Conservation (phyloP, 2,797 vertebrate genomes). For the Gambusia yucatana region DNA sequence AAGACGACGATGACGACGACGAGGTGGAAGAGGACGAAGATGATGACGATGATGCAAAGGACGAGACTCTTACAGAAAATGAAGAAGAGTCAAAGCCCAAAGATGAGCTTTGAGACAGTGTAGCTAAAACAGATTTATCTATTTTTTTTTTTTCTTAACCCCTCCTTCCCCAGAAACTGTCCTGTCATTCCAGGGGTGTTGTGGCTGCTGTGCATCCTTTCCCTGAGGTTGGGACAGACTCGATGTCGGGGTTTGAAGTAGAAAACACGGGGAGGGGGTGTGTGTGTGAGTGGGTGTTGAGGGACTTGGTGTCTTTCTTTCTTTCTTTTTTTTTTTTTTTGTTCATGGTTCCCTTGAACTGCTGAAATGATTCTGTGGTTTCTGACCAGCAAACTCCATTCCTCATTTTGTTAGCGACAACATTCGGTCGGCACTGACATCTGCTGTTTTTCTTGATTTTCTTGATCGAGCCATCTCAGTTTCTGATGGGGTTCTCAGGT, state of each 20-base stretch:
- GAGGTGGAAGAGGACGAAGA: conserved; percentile 23
- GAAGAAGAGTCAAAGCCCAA: conserved; percentile 65
- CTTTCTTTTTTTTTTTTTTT: conserved; percentile 60
- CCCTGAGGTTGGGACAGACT: conserved; percentile 66
- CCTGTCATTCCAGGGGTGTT: conserved; percentile 65
- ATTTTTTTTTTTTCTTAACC: not conserved
- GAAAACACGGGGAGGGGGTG: conserved; percentile 32
- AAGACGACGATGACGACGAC: not conserved
- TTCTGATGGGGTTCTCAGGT: conserved; percentile 26
- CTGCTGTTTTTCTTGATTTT: conserved; percentile 23
- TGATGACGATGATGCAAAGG: conserved; percentile 51
- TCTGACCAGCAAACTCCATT: conserved; percentile 35
- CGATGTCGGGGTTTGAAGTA: conserved; percentile 48
- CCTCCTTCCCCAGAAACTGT: conserved; percentile 58
- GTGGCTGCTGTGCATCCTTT: conserved; percentile 82
- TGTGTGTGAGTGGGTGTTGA: conserved; percentile 31
- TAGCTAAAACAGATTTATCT: conserved; percentile 23
- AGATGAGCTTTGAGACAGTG: conserved; percentile 80
- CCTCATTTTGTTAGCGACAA: conserved; percentile 41
- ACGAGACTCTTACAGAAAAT: conserved; percentile 55
- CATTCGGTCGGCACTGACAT: conserved; percentile 33
- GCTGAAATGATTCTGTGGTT: conserved; percentile 42
- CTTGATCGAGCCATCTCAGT: conserved; percentile 1
- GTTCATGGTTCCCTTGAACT: conserved; percentile 48
- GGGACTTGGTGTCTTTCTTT: conserved; percentile 50